Evolutionary conservation across 2,113 vertebrate species (phyloP), one percentile per base, ranked within the genome.

Genomic region (Calidris pygmaea): DNA sequence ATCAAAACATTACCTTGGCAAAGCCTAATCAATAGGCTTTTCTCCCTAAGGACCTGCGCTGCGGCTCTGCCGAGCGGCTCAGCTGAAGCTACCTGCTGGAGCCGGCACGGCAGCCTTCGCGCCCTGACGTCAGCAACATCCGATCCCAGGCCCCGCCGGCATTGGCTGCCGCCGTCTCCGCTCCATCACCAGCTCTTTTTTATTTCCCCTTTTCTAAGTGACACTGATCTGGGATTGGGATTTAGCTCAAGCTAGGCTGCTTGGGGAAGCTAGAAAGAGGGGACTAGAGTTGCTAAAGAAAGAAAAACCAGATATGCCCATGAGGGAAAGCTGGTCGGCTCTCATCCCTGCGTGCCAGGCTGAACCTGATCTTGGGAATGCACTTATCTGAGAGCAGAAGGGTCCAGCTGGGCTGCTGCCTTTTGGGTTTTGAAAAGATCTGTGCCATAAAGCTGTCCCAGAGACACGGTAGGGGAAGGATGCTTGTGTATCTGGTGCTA

Each of bases 141-240:
- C 11, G 68, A 97, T 96, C 89, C 79, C 17, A 2, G 19, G 19
- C 95, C 63, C 6, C 3, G n/a, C 88, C 66, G 12, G 50, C 96
- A 98, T 98, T 98, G 98, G 98, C 95, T 94, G 78, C 96, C 37
- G 50, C 78, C 53, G 83, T 97, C 97, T 98, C 97, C 60, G 18
- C 94, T 98, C 94, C 68, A 91, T 97, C 96, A 93, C 98, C 97
- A 97, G 95, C 97, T 93, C 90, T 5, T 73, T 83, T 58, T 59
- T 58, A 56, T 87, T 93, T 81, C 47, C 26, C 41, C 12, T 58
- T 23, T 89, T 50, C 65, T 37, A 75, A 63, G 78, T 82, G 77
- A 63, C 90, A 87, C 85, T 87, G 91, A 97, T 97, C 97, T 95
- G 96, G 97, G 83, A 87, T 96, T 96, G 96, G 95, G 94, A 95